A percentile compares a stretch with the other conserved stretches of the same genome.
Evolutionary conservation across 2,797 vertebrate species (phyloP).

Genomic region (Dicrostonyx torquatus): DNA sequence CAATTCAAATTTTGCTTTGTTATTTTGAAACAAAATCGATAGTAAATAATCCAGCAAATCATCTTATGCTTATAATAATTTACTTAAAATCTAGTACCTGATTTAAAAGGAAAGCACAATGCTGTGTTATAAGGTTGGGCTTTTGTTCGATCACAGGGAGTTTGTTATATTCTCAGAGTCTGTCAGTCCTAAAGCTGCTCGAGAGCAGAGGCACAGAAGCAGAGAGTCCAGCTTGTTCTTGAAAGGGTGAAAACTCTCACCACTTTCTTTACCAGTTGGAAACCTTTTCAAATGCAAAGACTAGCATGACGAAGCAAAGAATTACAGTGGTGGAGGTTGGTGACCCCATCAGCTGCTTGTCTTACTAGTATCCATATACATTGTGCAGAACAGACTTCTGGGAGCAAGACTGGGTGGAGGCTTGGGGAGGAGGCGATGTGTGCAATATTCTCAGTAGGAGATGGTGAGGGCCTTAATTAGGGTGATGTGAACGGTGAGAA

Average conservation of each 20-base stretch:
- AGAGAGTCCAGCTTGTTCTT: background rate
- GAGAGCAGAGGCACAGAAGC: background rate
- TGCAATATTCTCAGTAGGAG: constrained; percentile 31
- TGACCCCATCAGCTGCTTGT: background rate
- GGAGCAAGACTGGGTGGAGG: background rate
- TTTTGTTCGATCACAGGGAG: background rate
- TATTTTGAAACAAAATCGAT: constrained; percentile 44
- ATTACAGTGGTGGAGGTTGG: background rate
- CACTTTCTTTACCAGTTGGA: background rate
- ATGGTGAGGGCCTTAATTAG: constrained; percentile 9
- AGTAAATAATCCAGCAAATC: constrained; percentile 31
- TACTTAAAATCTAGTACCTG: constrained; percentile 10
- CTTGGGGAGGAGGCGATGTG: background rate
- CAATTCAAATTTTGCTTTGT: constrained; percentile 44
- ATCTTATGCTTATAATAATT: background rate
- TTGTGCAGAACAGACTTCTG: background rate
- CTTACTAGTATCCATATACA: background rate
- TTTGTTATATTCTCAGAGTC: background rate
- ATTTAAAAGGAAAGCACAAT: background rate
- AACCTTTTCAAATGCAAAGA: background rate
- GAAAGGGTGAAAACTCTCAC: background rate
- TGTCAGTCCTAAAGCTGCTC: background rate
- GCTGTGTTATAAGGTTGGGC: background rate
- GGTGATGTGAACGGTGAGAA: background rate
- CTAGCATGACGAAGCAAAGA: background rate